A percentile compares a stretch with the other conserved stretches of the same genome.
phyloP scores from a whole-genome alignment of 2,113 vertebrate genomes.

The Tichodroma muraria region DNA sequence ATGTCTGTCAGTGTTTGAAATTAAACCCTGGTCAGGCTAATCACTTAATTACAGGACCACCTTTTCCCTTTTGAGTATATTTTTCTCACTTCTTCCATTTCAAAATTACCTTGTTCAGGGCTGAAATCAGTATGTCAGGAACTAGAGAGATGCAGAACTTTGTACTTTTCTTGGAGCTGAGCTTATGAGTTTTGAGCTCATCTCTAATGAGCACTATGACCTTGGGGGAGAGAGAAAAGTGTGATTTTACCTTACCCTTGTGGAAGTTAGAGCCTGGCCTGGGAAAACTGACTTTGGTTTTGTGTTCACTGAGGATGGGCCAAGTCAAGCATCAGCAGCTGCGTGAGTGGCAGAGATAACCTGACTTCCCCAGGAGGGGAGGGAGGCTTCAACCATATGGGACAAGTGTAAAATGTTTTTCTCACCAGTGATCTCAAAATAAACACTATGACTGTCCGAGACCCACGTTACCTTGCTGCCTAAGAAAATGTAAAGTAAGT shows the following conservation, averaged over 20 bases:
- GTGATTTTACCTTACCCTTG: background rate
- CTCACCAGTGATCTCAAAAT: conserved; percentile 35
- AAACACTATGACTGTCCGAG: background rate
- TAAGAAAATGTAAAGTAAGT: background rate
- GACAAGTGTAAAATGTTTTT: conserved; percentile 18
- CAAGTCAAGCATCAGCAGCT: background rate
- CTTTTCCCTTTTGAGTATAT: background rate
- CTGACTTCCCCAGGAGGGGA: background rate
- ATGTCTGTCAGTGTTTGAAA: background rate
- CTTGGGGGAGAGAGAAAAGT: background rate
- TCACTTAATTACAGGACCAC: background rate
- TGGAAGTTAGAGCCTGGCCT: background rate
- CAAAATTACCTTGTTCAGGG: background rate
- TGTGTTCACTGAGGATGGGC: background rate
- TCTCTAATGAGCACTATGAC: background rate
- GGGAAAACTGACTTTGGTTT: background rate
- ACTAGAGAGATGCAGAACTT: background rate
- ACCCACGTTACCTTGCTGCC: background rate
- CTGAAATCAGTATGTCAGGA: background rate
- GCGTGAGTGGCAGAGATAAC: background rate
- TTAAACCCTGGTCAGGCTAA: background rate
- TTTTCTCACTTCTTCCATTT: background rate
- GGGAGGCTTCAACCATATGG: background rate
- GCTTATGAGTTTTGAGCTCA: background rate
- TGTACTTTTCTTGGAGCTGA: background rate